Conservation (phyloP, 2,113 vertebrate genomes). For the Emydocephalus ijimae region DNA sequence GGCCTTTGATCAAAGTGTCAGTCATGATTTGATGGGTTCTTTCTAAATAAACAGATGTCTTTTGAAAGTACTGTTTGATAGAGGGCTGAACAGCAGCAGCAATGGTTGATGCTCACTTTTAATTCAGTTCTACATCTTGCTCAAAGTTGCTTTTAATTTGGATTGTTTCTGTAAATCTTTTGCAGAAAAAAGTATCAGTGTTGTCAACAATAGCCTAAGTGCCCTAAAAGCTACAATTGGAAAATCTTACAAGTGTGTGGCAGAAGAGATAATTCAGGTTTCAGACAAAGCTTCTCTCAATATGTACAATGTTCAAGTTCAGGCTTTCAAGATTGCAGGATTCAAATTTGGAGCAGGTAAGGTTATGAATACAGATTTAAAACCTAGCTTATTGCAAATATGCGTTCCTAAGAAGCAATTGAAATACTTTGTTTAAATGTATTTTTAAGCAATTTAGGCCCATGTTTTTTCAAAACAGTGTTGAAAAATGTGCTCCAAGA, state of each 20-base stretch:
- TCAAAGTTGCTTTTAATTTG: background rate
- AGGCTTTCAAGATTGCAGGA: constrained; percentile 81
- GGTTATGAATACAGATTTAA: constrained; percentile 9
- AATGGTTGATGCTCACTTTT: background rate
- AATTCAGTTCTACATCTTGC: background rate
- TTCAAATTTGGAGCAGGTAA: constrained; percentile 87
- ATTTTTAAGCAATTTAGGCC: background rate
- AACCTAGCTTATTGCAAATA: background rate
- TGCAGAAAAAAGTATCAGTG: constrained; percentile 48
- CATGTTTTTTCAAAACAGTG: background rate
- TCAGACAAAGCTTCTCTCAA: constrained; percentile 70
- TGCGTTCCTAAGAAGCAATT: background rate
- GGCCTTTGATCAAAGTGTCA: background rate
- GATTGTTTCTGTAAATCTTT: background rate
- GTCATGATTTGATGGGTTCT: background rate
- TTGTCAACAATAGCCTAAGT: constrained; percentile 73
- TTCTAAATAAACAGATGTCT: background rate
- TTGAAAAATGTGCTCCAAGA: background rate
- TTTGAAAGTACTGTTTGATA: background rate
- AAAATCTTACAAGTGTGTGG: constrained; percentile 85
- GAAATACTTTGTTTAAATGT: background rate
- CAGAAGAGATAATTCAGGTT: constrained; percentile 78
- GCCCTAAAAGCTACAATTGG: constrained; percentile 80
- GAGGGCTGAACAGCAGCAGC: background rate
- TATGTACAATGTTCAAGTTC: constrained; percentile 82